Conservation (phyloP, 2,888 invertebrate genomes). For the Lamellibrachia satsuma region DNA sequence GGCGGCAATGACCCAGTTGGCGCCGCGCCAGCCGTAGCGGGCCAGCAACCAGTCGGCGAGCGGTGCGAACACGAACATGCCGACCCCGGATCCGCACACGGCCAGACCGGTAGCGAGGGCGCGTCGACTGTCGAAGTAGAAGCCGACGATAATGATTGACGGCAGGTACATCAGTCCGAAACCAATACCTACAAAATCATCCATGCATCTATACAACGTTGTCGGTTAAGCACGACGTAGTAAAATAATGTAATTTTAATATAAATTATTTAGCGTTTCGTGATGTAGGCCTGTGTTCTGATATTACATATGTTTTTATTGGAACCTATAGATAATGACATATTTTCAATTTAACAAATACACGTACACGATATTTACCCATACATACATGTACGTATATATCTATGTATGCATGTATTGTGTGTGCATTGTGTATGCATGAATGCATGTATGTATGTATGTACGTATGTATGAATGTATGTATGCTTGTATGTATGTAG, state of each 20-base stretch:
- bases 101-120: conserved; percentile 37
- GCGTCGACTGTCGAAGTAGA: conserved; percentile 37
- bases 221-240: not conserved
- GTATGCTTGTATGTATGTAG: no score
- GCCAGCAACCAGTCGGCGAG: conserved; percentile 76
- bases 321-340: no score
- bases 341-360: no score
- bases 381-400: no score
- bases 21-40: conserved; percentile 77
- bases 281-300: not conserved
- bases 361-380: no score
- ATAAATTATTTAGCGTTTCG: not conserved
- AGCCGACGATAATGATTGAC: conserved; percentile 40
- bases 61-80: conserved; percentile 82
- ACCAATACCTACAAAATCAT: conserved; percentile 33
- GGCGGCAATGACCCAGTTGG: conserved; percentile 82
- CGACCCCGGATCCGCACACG: conserved; percentile 73
- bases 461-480: no score
- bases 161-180: conserved; percentile 43
- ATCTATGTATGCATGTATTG: no score
- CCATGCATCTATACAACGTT: not conserved
- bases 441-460: no score
- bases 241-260: not conserved
- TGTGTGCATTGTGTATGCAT: no score
- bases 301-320: no score